Conservation (phyloP, 2,888 invertebrate species). For the Rhopalosiphum nymphaeae region DNA sequence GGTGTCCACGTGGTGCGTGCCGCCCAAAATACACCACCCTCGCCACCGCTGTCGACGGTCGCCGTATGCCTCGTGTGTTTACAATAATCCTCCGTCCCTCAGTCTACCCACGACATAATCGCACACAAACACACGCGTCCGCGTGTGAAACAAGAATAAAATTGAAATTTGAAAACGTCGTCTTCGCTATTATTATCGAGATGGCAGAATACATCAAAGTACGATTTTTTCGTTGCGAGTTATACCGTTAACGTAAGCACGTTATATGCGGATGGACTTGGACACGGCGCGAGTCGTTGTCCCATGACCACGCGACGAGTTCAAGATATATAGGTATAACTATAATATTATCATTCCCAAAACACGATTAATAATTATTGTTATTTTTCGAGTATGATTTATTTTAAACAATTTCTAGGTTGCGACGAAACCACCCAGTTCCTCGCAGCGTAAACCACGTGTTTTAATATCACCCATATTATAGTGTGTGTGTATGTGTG, state of each 20-base stretch:
- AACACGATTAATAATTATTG: not conserved
- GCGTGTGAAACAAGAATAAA: not conserved
- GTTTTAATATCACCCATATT: not conserved
- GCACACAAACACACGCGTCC: not conserved
- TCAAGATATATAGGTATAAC: too few relatives aligned
- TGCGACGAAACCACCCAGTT: not conserved
- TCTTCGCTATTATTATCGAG: not conserved
- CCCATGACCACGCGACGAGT: too few relatives aligned
- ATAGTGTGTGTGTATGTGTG: not conserved
- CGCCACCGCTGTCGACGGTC: not conserved
- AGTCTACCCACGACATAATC: not conserved
- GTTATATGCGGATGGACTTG: too few relatives aligned
- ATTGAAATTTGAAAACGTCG: not conserved
- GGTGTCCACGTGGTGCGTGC: constrained; percentile 46
- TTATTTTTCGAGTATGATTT: not conserved
- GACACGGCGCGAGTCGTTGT: too few relatives aligned
- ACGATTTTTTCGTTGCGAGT: too few relatives aligned
- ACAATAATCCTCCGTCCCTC: not conserved
- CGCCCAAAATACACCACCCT: not conserved
- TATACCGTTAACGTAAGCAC: too few relatives aligned
- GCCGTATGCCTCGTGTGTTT: not conserved
- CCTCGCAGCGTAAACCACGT: not conserved
- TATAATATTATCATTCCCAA: not conserved
- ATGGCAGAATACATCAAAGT: not conserved
- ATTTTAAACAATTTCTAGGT: not conserved